These are phyloP conservation scores for Mimas tiliae DNA, from an alignment of 2,888 invertebrate species.

Conservation along the genomic window DNA sequence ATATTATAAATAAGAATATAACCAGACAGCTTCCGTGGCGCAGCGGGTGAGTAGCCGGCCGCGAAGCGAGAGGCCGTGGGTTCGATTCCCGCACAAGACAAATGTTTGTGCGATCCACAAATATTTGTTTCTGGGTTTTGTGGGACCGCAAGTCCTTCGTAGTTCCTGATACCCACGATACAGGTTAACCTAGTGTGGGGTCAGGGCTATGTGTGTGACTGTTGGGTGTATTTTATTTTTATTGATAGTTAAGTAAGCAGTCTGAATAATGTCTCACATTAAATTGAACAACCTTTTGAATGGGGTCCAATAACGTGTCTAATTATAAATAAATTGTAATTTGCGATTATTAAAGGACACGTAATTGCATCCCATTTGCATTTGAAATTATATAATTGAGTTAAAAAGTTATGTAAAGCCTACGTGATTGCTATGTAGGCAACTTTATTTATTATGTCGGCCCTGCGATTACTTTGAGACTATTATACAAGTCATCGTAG, in stretches of 20 bases:
- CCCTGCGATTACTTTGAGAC: background rate
- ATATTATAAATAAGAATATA: no score
- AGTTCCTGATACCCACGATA: no score
- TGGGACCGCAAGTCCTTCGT: no score
- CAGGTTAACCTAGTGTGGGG: no score
- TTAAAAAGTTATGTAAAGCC: slow-evolving; percentile 4
- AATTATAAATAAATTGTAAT: background rate
- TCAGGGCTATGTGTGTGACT: no score
- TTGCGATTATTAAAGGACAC: slow-evolving; percentile 14
- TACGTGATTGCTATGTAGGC: background rate
- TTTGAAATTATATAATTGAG: slow-evolving; percentile 1
- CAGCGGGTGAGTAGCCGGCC: no score
- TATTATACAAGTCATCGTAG: background rate
- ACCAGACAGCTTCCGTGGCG: no score
- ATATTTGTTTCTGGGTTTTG: no score
- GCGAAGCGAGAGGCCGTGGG: no score
- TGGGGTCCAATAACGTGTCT: background rate
- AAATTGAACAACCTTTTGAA: background rate
- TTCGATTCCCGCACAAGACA: no score
- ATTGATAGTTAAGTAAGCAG: background rate
- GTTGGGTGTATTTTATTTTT: no score
- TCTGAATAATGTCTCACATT: background rate
- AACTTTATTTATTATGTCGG: background rate
- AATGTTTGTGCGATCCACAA: no score
- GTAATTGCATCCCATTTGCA: background rate